Evolutionary conservation across 2,113 vertebrate species (phyloP).

Genomic region (Phodopus roborovskii): DNA sequence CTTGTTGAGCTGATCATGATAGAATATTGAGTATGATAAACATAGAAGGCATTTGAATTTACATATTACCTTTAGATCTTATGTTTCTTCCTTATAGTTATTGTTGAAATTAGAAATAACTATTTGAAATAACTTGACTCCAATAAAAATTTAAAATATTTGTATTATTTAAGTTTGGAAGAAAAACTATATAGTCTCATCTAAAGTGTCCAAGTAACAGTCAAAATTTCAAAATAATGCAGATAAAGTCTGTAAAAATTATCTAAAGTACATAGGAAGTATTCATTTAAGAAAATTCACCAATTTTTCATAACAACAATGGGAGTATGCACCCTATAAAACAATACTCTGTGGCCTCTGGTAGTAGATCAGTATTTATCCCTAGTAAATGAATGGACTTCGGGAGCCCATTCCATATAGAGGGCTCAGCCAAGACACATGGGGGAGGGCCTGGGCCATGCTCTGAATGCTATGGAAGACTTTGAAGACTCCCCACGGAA

Average conservation of each 20-base stretch:
- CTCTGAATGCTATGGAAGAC: too few relatives aligned
- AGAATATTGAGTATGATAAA: background rate
- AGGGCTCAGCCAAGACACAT: too few relatives aligned
- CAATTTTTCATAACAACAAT: background rate
- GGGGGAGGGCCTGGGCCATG: too few relatives aligned
- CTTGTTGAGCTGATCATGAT: background rate
- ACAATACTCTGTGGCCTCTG: too few relatives aligned
- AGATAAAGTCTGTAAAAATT: background rate
- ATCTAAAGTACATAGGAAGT: background rate
- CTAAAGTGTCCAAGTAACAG: background rate
- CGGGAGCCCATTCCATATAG: too few relatives aligned
- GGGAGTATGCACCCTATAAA: background rate
- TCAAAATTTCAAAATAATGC: background rate
- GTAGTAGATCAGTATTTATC: too few relatives aligned
- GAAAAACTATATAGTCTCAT: background rate
- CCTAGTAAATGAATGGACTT: too few relatives aligned
- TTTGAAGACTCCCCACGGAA: too few relatives aligned
- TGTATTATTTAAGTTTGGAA: background rate
- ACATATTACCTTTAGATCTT: background rate
- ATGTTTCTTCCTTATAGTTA: background rate
- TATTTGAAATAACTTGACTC: background rate
- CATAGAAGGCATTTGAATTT: background rate
- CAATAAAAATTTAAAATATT: background rate
- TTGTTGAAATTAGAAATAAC: background rate
- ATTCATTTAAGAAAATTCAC: background rate